Evolutionary conservation across 2,888 invertebrate genomes (phyloP).

Genomic region (Azorinus chamasolen): DNA sequence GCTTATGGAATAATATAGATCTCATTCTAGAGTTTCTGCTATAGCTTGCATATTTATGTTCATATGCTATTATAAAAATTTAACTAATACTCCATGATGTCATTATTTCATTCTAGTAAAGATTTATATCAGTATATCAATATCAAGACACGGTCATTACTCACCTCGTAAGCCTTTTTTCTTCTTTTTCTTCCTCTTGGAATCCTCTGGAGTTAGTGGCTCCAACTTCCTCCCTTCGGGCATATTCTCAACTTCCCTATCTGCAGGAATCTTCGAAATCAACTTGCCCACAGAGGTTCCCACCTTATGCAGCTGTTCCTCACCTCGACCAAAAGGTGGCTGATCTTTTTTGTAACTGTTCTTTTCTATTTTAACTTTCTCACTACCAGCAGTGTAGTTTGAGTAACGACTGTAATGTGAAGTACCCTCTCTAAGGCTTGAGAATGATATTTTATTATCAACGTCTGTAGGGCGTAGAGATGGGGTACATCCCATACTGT

Average conservation of each 20-base stretch:
- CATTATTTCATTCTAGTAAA: too few species aligned
- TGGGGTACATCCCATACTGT: constrained; percentile 33
- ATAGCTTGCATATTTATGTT: too few species aligned
- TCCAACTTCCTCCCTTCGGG: constrained; percentile 66
- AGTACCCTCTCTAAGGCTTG: constrained; percentile 46
- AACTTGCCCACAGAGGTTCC: constrained; percentile 64
- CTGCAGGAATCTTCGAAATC: constrained; percentile 40
- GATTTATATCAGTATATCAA: too few species aligned
- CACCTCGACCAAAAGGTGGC: constrained; percentile 67
- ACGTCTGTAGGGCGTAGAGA: constrained; percentile 58
- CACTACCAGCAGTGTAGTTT: constrained; percentile 54
- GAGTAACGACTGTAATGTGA: constrained; percentile 58
- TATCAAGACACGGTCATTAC: too few species aligned
- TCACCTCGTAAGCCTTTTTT: constrained; percentile 37
- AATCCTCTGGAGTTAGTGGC: constrained; percentile 58
- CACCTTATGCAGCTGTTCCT: constrained; percentile 67
- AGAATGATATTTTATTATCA: constrained; percentile 64
- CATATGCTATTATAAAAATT: too few species aligned
- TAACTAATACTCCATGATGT: too few species aligned
- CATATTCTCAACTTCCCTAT: constrained; percentile 62
- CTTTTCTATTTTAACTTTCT: constrained; percentile 67
- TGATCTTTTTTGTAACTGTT: constrained; percentile 56
- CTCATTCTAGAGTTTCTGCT: too few species aligned
- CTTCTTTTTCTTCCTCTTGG: constrained; percentile 70
- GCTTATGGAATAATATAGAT: too few species aligned